phyloP scores from a whole-genome alignment of 37 sponge, comb jelly and placozoan genomes.

The Halisarca cf. caerulea region DNA sequence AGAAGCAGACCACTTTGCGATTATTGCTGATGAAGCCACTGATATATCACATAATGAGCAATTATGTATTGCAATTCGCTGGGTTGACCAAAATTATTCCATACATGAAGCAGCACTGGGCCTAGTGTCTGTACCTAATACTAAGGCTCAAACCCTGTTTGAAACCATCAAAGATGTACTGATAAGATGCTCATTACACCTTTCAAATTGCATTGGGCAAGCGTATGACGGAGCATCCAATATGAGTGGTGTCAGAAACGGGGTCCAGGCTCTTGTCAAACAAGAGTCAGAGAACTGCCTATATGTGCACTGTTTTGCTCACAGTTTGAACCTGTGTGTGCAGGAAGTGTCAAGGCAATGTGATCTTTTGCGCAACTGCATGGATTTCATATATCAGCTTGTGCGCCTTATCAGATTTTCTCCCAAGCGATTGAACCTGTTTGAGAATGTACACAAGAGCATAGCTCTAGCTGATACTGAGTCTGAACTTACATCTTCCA shows the following conservation, averaged over 20 bases:
- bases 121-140: slow-evolving; percentile 32
- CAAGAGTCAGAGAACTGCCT: slow-evolving; percentile 6
- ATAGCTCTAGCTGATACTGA: not conserved
- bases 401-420: slow-evolving; percentile 4
- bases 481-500: not conserved
- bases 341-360: slow-evolving; percentile 31
- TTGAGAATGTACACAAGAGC: not conserved
- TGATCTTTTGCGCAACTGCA: not conserved
- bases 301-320: slow-evolving; percentile 47
- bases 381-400: slow-evolving; percentile 2
- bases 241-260: slow-evolving; percentile 48
- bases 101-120: slow-evolving; percentile 37
- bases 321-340: slow-evolving; percentile 38
- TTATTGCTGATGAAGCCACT: slow-evolving; percentile 39
- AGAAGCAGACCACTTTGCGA: not conserved
- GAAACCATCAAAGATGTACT: slow-evolving; percentile 40
- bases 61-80: slow-evolving; percentile 25
- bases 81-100: slow-evolving; percentile 28
- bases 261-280: slow-evolving; percentile 22
- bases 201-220: slow-evolving; percentile 37
- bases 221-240: slow-evolving; percentile 62
- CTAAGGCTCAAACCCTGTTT: slow-evolving; percentile 25
- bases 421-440: slow-evolving; percentile 40
- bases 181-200: slow-evolving; percentile 19
- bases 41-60: slow-evolving; percentile 42